Conservation (phyloP, 2,113 vertebrate species). For the Mastomys coucha region DNA sequence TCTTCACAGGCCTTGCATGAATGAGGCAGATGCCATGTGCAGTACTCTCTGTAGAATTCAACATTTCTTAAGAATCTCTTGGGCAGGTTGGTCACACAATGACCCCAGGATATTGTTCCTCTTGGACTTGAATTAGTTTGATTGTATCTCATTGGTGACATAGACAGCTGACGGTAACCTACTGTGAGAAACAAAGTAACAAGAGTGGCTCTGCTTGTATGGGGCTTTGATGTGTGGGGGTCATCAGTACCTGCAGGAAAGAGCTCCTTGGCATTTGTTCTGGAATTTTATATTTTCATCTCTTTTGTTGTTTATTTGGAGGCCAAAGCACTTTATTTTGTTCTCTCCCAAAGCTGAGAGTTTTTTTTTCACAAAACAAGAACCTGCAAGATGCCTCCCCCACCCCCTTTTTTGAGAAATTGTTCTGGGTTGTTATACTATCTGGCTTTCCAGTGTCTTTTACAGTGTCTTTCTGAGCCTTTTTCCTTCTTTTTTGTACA, state of each 20-base stretch:
- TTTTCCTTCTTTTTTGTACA: neutral
- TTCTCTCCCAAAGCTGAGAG: neutral
- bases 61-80: neutral
- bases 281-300: neutral
- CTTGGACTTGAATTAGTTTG: too few species aligned
- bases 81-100: neutral
- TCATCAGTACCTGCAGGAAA: neutral
- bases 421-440: neutral
- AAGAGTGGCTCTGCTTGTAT: too few species aligned
- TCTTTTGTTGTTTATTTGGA: neutral
- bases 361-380: constrained; percentile 8
- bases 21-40: neutral
- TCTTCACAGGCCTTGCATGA: neutral
- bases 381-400: neutral
- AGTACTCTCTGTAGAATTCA: neutral
- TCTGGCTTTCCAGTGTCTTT: neutral
- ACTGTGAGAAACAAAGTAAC: neutral
- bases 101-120: neutral
- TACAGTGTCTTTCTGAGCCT: neutral
- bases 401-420: neutral
- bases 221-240: neutral
- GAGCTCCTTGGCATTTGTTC: neutral
- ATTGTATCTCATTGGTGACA: neutral
- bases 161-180: neutral
- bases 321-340: neutral